phyloP scores from a whole-genome alignment of 2,113 vertebrate species.

The Clinocottus analis region DNA sequence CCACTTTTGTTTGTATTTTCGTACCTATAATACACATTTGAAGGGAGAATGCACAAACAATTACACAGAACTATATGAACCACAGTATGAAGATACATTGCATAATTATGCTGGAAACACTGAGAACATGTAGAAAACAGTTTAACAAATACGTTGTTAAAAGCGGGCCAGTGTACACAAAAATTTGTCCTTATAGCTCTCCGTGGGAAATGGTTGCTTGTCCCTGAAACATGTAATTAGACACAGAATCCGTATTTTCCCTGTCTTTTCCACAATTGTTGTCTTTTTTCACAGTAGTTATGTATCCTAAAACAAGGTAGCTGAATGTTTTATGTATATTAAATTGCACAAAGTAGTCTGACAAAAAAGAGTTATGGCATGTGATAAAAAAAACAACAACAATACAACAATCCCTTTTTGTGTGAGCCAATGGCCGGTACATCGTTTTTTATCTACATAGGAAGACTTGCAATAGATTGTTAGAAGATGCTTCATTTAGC shows the following conservation, averaged over 20 bases:
- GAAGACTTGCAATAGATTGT: neutral
- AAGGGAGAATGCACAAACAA: neutral
- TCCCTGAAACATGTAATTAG: conserved; percentile 39
- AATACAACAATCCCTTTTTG: neutral
- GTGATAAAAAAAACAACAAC: neutral
- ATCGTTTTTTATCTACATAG: conserved; percentile 4
- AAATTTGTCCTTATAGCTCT: conserved; percentile 27
- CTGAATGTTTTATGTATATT: neutral
- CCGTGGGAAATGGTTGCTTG: conserved; percentile 27
- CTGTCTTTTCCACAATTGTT: conserved; percentile 7
- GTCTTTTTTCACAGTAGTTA: neutral
- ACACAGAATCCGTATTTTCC: conserved; percentile 19
- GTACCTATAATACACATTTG: neutral
- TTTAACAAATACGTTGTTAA: conserved; percentile 15
- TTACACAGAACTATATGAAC: neutral
- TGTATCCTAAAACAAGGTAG: neutral
- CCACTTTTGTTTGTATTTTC: conserved; percentile 1
- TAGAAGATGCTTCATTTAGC: conserved; percentile 41
- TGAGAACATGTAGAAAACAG: conserved; percentile 1
- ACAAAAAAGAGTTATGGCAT: neutral
- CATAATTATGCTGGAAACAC: conserved; percentile 1
- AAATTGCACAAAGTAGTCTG: neutral
- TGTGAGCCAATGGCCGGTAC: neutral
- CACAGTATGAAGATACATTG: neutral
- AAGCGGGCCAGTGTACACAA: conserved; percentile 12